Evolutionary conservation across 2,797 vertebrate species (phyloP), one percentile per base, ranked within the genome.

Genomic region (Gallinago stenura): DNA sequence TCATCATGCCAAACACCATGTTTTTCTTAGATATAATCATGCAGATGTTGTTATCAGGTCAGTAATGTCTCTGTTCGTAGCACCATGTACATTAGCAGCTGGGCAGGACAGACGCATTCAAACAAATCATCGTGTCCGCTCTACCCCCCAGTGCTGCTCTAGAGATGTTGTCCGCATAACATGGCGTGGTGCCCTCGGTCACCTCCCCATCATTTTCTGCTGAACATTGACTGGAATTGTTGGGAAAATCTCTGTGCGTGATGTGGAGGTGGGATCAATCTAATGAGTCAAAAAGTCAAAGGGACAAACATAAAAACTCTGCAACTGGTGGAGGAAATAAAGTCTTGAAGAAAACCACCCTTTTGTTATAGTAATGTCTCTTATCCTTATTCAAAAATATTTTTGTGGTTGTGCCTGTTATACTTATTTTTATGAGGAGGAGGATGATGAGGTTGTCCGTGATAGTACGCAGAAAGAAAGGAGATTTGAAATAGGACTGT

Each of bases 261-360:
- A 54, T 39, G 35, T 65, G 51, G 68, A 41, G 50, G 26, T 50
- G 94, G 84, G 77, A 69, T 90, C 35, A 65, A 8, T 80, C 45
- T 97, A 87, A 81, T 71, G 39, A 58, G 94, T 95, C 51, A 69
- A 70, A 94, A 88, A 87, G 64, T 41, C 45, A 92, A 48, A 46
- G 61, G 45, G 26, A 54, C 65, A 90, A 89, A 92, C n/a, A 18
- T 77, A 93, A 88, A 41, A 54, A 62, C 15, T 77, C 11, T 64
- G 46, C n/a, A 90, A 28, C 37, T 76, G 57, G 62, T 50, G 73
- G 21, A 61, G 31, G 25, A 58, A 83, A 72, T 43, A 46, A 66
- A 57, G 56, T 56, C 65, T 75, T 41, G 69, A 94, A 83, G 64
- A 71, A 3, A 87, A 39, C 26, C 30, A 48, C 15, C 45, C 79